phyloP scores from a whole-genome alignment of 2,797 vertebrate species.

The Pseudochromis fuscus region DNA sequence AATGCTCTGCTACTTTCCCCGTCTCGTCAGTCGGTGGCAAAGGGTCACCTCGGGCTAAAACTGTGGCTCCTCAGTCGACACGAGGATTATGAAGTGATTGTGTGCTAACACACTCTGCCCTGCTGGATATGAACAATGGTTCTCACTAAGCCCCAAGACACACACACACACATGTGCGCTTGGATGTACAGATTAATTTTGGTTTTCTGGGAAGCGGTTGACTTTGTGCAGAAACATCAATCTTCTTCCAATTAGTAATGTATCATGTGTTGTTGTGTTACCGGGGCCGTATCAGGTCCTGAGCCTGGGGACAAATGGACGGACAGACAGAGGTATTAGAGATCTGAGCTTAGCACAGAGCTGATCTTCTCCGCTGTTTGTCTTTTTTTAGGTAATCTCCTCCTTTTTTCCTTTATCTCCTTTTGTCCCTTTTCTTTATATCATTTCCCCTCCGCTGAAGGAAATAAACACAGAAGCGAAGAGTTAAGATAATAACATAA shows the following conservation, averaged over 20 bases:
- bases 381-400: constrained; percentile 67
- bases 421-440: constrained; percentile 53
- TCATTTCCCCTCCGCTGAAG: constrained; percentile 43
- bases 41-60: constrained; percentile 58
- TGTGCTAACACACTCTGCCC: constrained; percentile 65
- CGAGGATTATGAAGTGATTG: constrained; percentile 75
- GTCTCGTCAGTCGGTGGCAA: constrained; percentile 31
- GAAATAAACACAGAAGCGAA: constrained; percentile 37
- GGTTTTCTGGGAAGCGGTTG: constrained; percentile 67
- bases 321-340: constrained; percentile 66
- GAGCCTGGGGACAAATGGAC: constrained; percentile 58
- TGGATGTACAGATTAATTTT: constrained; percentile 68
- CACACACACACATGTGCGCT: constrained; percentile 17
- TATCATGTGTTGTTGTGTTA: constrained; percentile 68
- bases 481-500: constrained; percentile 45
- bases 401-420: constrained; percentile 54
- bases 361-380: constrained; percentile 58
- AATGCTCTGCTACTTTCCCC: constrained; percentile 28
- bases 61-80: constrained; percentile 58
- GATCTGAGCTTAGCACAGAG: constrained; percentile 54
- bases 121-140: constrained; percentile 69
- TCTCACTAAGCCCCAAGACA: constrained; percentile 59
- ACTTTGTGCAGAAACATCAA: constrained; percentile 61
- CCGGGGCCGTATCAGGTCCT: constrained; percentile 37
- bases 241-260: constrained; percentile 77